Base-by-base conservation (phyloP, 23 tunicate species). In the Halocynthia roretzi region DNA sequence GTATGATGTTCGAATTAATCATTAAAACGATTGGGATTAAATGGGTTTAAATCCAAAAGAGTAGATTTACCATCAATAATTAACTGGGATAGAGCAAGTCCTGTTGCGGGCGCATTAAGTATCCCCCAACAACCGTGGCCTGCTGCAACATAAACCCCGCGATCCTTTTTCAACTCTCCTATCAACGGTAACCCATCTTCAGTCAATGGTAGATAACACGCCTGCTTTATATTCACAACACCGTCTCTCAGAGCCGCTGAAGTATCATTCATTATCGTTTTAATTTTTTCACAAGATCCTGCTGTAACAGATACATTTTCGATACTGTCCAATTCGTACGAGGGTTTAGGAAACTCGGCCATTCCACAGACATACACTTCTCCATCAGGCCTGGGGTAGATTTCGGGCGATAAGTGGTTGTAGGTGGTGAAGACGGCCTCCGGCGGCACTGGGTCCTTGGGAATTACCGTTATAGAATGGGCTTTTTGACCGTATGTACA, bases 51-150 rank as follows among this genome's bases (percentile, higher is more conserved):
- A 73, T 83, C 57, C 10, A 74, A 11, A 51, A 84, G 71, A 6
- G 52, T 58, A 11, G 86, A 68, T 7, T 66, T 61, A 22, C 80
- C 84, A 72, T 23, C 12, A 8, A 55, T 52, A 54, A 88, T 78
- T 51, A 83, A 72, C 22, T 88, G 76, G 51, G 95, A 83, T 54
- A 88, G 22, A 8, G 83, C 65, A 52, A 83, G 83, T 0, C 95
- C 95, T 7, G 95, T 83, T 18, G 86, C 86, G 5, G 95, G 84
- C 14, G 95, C 77, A 80, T 79, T 83, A 23, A 88, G 71, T 49
- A 88, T 88, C 50, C 95, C 95, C 95, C 95, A 88, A 65, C 95
- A 88, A 10, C 87, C 86, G 75, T 88, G 95, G 6, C 95, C 95
- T 22, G 95, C 87, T 51, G 77, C 84, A 11, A 83, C 63, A 23